phyloP scores from a whole-genome alignment of 2,113 vertebrate species.

The Catharus bicknelli region DNA sequence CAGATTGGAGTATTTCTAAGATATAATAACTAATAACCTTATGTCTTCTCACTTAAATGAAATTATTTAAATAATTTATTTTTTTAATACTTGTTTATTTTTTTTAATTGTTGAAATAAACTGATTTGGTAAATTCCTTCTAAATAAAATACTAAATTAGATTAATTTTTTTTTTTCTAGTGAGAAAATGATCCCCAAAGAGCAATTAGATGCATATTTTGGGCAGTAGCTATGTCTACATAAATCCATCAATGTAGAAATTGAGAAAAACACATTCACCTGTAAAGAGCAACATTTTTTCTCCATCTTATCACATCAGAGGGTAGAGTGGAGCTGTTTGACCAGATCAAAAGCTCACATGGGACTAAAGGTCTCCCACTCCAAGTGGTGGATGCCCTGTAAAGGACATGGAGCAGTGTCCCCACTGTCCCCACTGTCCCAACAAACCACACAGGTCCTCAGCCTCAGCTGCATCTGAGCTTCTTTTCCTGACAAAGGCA shows the following conservation, averaged over 20 bases:
- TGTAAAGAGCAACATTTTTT: background rate
- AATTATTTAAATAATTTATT: background rate
- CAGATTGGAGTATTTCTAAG: background rate
- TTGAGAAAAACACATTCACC: accelerated
- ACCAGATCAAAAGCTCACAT: background rate
- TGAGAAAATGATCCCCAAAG: background rate
- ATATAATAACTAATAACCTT: background rate
- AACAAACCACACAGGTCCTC: background rate
- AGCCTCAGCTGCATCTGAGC: background rate
- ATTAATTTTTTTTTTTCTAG: background rate
- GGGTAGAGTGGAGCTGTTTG: background rate
- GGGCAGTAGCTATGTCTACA: background rate
- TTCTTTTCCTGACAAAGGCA: background rate
- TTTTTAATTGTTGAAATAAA: background rate
- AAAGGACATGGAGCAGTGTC: background rate
- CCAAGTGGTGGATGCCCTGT: background rate
- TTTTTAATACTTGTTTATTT: background rate
- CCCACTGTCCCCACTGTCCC: background rate
- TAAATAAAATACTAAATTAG: background rate
- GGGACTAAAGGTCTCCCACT: background rate
- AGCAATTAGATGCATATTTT: background rate
- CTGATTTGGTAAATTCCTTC: background rate
- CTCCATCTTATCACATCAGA: background rate
- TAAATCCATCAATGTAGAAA: background rate
- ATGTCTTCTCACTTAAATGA: background rate